These are phyloP conservation scores for Shargacucullia verbasci DNA, from an alignment of 2,888 invertebrate species.

Conservation along the genomic window DNA sequence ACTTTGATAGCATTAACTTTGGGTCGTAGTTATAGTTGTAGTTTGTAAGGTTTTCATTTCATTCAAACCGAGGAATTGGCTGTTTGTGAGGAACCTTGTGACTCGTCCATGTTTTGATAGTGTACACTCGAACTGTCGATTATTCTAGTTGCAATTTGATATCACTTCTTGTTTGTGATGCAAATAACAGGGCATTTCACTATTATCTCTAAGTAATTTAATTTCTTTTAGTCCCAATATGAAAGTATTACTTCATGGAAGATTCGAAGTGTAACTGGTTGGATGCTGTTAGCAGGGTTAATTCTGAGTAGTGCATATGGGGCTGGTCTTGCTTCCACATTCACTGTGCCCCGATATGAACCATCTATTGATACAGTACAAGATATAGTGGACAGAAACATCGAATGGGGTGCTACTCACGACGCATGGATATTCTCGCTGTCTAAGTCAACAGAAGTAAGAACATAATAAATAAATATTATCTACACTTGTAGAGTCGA, in stretches of 20 bases:
- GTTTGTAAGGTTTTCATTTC: too few species aligned
- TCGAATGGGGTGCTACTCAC: conserved; percentile 91
- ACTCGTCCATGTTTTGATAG: background rate
- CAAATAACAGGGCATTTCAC: conserved; percentile 21
- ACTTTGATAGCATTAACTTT: too few species aligned
- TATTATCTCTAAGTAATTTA: background rate
- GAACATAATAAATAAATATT: too few species aligned
- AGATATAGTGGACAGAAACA: conserved; percentile 88
- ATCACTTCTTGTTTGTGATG: conserved; percentile 16
- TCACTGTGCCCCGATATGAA: conserved; percentile 91
- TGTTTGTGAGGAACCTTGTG: too few species aligned
- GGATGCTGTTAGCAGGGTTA: conserved; percentile 87
- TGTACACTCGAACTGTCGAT: background rate
- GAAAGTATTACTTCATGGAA: conserved; percentile 70
- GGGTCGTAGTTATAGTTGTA: too few species aligned
- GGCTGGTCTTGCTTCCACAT: conserved; percentile 91
- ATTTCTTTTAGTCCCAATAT: conserved; percentile 28
- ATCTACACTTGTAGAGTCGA: too few species aligned
- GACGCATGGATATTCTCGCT: conserved; percentile 91
- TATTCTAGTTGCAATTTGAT: too few species aligned
- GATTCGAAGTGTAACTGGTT: conserved; percentile 81
- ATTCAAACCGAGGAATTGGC: too few species aligned
- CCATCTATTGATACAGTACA: conserved; percentile 90
- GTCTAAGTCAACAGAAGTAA: conserved; percentile 88
- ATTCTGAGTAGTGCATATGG: conserved; percentile 90